Conservation (phyloP, 2,113 vertebrate species). For the Vimba vimba region DNA sequence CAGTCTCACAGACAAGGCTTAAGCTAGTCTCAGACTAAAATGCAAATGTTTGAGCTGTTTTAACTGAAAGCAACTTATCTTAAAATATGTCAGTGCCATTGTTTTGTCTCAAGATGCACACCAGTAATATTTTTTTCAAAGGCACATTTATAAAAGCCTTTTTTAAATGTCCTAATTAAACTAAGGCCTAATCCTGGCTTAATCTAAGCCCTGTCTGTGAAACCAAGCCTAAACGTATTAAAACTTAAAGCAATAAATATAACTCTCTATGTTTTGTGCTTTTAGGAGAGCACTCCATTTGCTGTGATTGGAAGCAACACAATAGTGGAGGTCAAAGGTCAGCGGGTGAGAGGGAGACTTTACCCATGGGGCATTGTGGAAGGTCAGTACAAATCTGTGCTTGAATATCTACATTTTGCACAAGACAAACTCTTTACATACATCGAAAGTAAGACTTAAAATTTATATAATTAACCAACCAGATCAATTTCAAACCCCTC, state of each 20-base stretch:
- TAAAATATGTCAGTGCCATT: no score
- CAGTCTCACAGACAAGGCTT: no score
- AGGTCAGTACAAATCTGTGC: conserved; percentile 60
- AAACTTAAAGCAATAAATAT: background rate
- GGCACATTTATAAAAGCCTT: no score
- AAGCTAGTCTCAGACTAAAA: no score
- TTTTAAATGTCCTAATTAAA: no score
- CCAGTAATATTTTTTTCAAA: no score
- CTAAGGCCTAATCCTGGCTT: no score
- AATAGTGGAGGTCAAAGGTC: conserved; percentile 70
- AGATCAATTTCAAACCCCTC: no score
- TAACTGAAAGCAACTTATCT: no score
- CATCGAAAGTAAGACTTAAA: background rate
- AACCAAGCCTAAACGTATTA: background rate
- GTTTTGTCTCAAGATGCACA: no score
- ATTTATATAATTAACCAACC: background rate
- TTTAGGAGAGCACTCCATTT: conserved; percentile 73
- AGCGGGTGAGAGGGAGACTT: conserved; percentile 70
- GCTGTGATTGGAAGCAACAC: conserved; percentile 77
- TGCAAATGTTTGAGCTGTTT: no score
- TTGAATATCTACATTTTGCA: background rate
- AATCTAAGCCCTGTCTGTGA: no score
- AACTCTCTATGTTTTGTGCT: conserved; percentile 2
- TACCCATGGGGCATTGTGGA: conserved; percentile 77
- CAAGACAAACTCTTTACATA: background rate